Evolutionary conservation across 2,113 vertebrate species (phyloP).

Genomic region (Semnornis frantzii): DNA sequence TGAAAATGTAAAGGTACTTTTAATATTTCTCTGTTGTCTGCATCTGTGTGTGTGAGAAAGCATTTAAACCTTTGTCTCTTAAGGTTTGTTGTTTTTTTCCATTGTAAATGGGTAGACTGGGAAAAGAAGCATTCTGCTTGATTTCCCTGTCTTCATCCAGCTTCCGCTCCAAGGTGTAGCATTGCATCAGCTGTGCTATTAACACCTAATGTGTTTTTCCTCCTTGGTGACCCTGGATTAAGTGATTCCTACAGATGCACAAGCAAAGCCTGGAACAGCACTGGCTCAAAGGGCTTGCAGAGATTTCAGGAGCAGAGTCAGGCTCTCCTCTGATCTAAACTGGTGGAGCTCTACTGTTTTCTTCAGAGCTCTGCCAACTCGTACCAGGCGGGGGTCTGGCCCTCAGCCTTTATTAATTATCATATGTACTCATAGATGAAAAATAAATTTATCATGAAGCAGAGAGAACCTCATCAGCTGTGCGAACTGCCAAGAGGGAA

Average conservation of each 20-base stretch:
- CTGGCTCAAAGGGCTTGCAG: not conserved
- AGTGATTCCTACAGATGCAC: not conserved
- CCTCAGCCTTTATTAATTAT: slow-evolving; percentile 1
- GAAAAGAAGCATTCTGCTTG: not conserved
- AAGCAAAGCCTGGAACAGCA: not conserved
- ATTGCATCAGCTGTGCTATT: not conserved
- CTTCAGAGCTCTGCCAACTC: not conserved
- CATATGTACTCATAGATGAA: not conserved
- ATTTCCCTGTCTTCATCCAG: not conserved
- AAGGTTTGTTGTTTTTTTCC: not conserved
- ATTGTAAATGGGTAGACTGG: not conserved
- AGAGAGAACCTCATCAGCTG: not conserved
- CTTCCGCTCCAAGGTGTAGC: not conserved
- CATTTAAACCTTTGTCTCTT: not conserved
- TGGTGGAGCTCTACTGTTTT: not conserved
- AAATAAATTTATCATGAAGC: not conserved
- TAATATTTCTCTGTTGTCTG: slow-evolving; percentile 17
- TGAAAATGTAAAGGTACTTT: slow-evolving; percentile 21
- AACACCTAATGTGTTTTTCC: not conserved
- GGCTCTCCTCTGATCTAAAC: not conserved
- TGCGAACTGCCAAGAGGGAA: not conserved
- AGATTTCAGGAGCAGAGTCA: not conserved
- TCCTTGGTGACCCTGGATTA: not conserved
- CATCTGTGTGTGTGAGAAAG: not conserved
- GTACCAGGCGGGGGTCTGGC: slow-evolving; percentile 10